Conservation (phyloP, 1,140 invertebrate genomes). For the Drosophila carrolli region DNA sequence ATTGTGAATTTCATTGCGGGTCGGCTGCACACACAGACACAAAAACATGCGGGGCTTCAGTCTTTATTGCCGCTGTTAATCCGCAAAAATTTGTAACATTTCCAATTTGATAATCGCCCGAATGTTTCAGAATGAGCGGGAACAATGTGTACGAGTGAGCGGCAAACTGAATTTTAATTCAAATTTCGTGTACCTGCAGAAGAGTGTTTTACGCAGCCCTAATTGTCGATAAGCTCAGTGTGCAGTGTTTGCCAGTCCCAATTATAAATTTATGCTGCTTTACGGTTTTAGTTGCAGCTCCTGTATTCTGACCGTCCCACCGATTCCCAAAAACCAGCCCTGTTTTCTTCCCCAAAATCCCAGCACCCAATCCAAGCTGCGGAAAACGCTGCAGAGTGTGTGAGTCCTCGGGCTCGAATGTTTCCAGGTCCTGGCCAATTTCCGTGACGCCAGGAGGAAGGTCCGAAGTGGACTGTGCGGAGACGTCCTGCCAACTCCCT, state of each 20-base stretch:
- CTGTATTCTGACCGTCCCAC: too few relatives aligned
- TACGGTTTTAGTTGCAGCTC: slow-evolving; percentile 25
- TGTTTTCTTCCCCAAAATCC: neutral
- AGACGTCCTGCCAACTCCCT: neutral
- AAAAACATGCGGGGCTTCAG: neutral
- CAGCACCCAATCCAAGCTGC: neutral
- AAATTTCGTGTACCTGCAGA: neutral
- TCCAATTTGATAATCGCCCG: slow-evolving; percentile 45
- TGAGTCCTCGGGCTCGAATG: too few relatives aligned
- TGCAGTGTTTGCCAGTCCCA: slow-evolving; percentile 14
- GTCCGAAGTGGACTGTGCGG: neutral
- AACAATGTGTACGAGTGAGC: neutral
- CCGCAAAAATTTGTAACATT: slow-evolving; percentile 53
- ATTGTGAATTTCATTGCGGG: slow-evolving; percentile 61
- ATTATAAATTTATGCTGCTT: slow-evolving; percentile 24
- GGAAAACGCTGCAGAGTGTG: neutral
- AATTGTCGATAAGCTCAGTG: slow-evolving; percentile 19
- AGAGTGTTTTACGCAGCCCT: slow-evolving; percentile 3
- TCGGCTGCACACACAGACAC: slow-evolving; percentile 22
- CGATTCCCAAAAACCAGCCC: neutral
- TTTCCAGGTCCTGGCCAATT: slow-evolving; percentile 2
- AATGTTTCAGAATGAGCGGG: slow-evolving; percentile 32
- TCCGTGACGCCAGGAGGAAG: neutral
- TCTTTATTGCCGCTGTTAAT: slow-evolving; percentile 51
- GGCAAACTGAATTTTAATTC: slow-evolving; percentile 18